phyloP scores from a whole-genome alignment of 2,113 vertebrate species.

The Cyprinodon brontotheroides region DNA sequence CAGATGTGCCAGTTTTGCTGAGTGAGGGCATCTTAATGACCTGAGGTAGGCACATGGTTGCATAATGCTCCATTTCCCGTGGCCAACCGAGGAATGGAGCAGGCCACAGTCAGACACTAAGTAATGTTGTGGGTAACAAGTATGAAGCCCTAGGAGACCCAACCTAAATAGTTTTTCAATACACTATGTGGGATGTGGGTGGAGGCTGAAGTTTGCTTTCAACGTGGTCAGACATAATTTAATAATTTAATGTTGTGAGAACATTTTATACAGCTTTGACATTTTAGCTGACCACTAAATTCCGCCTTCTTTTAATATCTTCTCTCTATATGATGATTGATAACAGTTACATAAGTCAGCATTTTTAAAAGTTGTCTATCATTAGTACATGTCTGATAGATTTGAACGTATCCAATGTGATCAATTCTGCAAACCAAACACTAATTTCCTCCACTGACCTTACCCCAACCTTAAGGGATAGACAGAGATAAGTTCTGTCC shows the following conservation, averaged over 20 bases:
- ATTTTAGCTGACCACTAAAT: neutral
- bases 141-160: conserved; percentile 23
- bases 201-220: neutral
- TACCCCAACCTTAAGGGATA: neutral
- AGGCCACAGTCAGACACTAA: conserved; percentile 48
- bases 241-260: neutral
- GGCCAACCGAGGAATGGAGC: conserved; percentile 47
- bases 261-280: neutral
- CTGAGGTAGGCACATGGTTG: conserved; percentile 65
- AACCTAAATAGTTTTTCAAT: conserved; percentile 27
- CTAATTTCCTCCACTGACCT: neutral
- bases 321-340: neutral
- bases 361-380: too few relatives aligned
- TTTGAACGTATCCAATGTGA: neutral
- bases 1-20: conserved; percentile 71
- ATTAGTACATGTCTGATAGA: neutral
- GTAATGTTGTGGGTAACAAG: conserved; percentile 46
- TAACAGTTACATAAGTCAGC: neutral
- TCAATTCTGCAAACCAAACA: neutral
- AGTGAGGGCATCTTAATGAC: conserved; percentile 73
- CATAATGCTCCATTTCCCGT: conserved; percentile 48
- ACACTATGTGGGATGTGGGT: conserved; percentile 11
- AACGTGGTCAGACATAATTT: neutral
- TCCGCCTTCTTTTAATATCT: too few relatives aligned
- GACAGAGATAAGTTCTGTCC: neutral